phyloP scores from a whole-genome alignment of 2,888 invertebrate species.

The Spodoptera picta region DNA sequence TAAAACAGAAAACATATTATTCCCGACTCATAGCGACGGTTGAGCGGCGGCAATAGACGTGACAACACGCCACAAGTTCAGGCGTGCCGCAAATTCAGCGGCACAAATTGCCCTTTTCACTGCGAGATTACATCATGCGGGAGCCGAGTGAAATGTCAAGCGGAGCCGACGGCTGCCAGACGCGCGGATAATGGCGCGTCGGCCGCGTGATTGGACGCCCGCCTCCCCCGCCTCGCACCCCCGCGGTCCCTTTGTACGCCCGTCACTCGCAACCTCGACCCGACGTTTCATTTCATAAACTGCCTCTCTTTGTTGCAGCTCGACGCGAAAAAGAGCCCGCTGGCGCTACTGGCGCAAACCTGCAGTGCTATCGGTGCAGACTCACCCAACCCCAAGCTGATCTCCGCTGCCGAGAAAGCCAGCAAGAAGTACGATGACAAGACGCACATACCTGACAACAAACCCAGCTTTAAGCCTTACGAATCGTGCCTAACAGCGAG shows the following conservation, averaged over 20 bases:
- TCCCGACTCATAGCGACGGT: slow-evolving; percentile 56
- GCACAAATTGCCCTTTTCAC: slow-evolving; percentile 89
- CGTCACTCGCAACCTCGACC: slow-evolving; percentile 85
- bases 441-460: slow-evolving; percentile 85
- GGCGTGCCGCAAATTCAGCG: slow-evolving; percentile 88
- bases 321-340: slow-evolving; percentile 99
- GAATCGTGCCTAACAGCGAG: slow-evolving; percentile 90
- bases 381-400: slow-evolving; percentile 92
- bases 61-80: slow-evolving; percentile 84
- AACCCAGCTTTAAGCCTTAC: slow-evolving; percentile 93
- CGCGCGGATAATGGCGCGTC: slow-evolving; percentile 89
- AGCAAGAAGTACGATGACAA: slow-evolving; percentile 91
- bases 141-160: slow-evolving; percentile 89
- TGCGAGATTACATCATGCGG: slow-evolving; percentile 89
- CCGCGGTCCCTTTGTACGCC: slow-evolving; percentile 84
- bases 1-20: slow-evolving; percentile 59
- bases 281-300: slow-evolving; percentile 87
- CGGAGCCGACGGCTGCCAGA: slow-evolving; percentile 88
- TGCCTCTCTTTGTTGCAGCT: slow-evolving; percentile 92
- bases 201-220: slow-evolving; percentile 87
- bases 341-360: slow-evolving; percentile 98
- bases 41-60: slow-evolving; percentile 75
- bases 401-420: slow-evolving; percentile 92
- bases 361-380: slow-evolving; percentile 99
- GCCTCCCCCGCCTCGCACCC: slow-evolving; percentile 68